phyloP scores from a whole-genome alignment of 2,113 vertebrate species.

The Percopsis transmontana region DNA sequence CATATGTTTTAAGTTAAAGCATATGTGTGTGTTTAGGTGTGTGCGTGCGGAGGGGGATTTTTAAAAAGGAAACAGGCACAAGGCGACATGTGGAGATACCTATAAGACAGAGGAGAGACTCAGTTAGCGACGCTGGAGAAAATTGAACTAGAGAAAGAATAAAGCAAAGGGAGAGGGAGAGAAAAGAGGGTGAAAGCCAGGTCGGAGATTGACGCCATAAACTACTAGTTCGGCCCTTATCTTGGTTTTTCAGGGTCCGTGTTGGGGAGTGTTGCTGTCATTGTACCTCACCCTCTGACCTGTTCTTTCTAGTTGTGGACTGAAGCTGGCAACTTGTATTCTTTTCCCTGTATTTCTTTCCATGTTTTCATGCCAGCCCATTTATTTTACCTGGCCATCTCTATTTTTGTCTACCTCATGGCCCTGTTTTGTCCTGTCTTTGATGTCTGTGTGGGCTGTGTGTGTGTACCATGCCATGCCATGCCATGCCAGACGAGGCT shows the following conservation, averaged over 20 bases:
- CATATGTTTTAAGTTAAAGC: slow-evolving; percentile 58
- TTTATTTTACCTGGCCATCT: too few species aligned
- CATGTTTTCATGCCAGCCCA: background rate
- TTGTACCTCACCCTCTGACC: slow-evolving; percentile 1
- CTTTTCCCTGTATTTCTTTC: background rate
- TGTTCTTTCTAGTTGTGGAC: background rate
- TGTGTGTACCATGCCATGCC: too few species aligned
- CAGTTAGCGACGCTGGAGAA: too few species aligned
- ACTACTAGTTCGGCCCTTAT: slow-evolving; percentile 70
- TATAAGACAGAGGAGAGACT: slow-evolving; percentile 13
- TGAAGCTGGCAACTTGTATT: background rate
- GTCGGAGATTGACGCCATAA: slow-evolving; percentile 68
- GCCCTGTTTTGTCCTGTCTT: too few species aligned
- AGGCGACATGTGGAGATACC: too few species aligned
- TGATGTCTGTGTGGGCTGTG: too few species aligned
- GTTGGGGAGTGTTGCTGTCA: slow-evolving; percentile 36
- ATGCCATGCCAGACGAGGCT: too few species aligned
- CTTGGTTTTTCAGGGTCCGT: slow-evolving; percentile 65
- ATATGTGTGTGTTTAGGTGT: background rate
- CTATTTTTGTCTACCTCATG: too few species aligned
- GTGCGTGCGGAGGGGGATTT: background rate
- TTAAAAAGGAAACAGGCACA: too few species aligned
- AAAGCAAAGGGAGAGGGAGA: slow-evolving; percentile 4
- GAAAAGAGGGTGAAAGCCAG: slow-evolving; percentile 37
- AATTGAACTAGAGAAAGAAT: slow-evolving; percentile 28